phyloP scores from a whole-genome alignment of 2,888 invertebrate genomes.

The Anthophora plumipes region DNA sequence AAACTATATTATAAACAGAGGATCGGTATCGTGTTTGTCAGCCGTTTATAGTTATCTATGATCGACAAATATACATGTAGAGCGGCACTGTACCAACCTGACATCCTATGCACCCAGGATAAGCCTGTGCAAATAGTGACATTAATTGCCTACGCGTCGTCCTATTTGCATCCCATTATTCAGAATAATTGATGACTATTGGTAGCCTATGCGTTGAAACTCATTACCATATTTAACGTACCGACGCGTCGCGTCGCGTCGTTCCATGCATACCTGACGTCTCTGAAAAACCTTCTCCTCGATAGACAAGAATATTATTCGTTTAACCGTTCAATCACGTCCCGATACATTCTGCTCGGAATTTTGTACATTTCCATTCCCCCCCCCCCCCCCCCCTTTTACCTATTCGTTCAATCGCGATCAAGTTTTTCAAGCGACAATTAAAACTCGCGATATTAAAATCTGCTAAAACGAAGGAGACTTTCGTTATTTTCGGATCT shows the following conservation, averaged over 20 bases:
- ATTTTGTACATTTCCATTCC: too few relatives aligned
- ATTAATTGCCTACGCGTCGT: constrained; percentile 81
- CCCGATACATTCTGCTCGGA: background rate
- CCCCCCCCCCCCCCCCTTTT: too few relatives aligned
- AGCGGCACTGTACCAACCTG: constrained; percentile 60
- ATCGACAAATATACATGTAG: constrained; percentile 72
- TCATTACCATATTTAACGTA: constrained; percentile 81
- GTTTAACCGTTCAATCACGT: background rate
- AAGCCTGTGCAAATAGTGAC: constrained; percentile 83
- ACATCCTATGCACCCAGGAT: constrained; percentile 73
- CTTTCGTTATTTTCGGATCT: too few relatives aligned
- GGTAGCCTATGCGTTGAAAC: constrained; percentile 78
- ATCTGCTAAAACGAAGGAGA: too few relatives aligned
- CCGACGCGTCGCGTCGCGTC: background rate
- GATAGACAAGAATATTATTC: constrained; percentile 7
- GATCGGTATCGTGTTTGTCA: constrained; percentile 69
- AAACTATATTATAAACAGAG: constrained; percentile 72
- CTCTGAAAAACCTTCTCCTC: constrained; percentile 16
- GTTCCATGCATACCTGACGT: background rate
- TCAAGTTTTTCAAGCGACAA: too few relatives aligned
- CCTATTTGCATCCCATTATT: constrained; percentile 83
- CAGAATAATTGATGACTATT: constrained; percentile 84
- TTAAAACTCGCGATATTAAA: too few relatives aligned
- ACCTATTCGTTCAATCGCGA: too few relatives aligned
- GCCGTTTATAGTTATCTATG: constrained; percentile 62